Evolutionary conservation across 2,888 invertebrate species (phyloP).

Genomic region (Aporophyla nigra): DNA sequence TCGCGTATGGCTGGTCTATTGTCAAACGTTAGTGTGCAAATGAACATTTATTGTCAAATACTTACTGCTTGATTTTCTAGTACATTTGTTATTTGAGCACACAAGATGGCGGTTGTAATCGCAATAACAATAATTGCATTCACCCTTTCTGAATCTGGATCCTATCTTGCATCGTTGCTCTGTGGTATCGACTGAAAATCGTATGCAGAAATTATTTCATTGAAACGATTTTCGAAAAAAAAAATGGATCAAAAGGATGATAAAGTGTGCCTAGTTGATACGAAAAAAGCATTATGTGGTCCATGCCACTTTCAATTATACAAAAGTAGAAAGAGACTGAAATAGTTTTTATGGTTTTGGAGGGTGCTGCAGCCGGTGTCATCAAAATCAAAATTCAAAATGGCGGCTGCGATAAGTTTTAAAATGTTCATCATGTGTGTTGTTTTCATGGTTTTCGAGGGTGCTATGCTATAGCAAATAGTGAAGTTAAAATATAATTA

Average conservation of each 20-base stretch:
- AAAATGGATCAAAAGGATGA: not conserved
- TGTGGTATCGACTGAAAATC: not conserved
- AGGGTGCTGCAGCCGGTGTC: too few species aligned
- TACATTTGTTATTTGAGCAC: conserved; percentile 12
- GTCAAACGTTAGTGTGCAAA: not conserved
- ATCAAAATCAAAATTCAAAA: too few species aligned
- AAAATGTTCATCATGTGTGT: too few species aligned
- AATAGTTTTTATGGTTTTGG: too few species aligned
- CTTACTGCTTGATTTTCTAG: not conserved
- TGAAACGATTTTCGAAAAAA: not conserved
- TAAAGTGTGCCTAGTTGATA: not conserved
- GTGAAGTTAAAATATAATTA: too few species aligned
- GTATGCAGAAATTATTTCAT: not conserved
- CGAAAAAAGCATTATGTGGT: too few species aligned
- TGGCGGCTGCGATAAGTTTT: too few species aligned
- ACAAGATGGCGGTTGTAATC: not conserved
- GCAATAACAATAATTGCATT: conserved; percentile 43
- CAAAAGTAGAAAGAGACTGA: too few species aligned
- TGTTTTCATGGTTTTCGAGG: too few species aligned
- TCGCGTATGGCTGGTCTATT: too few species aligned
- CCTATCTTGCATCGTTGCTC: not conserved
- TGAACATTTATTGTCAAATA: not conserved
- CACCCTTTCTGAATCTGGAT: conserved; percentile 11
- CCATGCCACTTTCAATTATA: too few species aligned
- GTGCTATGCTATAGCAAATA: too few species aligned